Evolutionary conservation across 2,113 vertebrate species (phyloP).

Genomic region (Perca schrenkii): DNA sequence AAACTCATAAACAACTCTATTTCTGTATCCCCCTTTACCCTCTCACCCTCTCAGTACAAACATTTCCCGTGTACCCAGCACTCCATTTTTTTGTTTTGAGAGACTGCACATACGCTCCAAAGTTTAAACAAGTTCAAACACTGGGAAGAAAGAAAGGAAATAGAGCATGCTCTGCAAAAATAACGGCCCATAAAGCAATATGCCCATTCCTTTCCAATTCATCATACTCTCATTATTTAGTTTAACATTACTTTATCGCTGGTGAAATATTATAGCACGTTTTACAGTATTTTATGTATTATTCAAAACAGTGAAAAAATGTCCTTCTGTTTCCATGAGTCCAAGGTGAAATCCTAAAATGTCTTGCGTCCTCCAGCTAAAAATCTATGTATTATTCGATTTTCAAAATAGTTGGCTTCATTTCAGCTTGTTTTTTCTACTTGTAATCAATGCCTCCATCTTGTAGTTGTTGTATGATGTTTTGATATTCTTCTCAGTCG

Average conservation of each 20-base stretch:
- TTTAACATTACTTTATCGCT: neutral
- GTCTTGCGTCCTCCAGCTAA: neutral
- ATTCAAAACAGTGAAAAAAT: neutral
- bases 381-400: neutral
- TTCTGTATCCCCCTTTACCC: slow-evolving; percentile 39
- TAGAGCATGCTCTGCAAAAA: slow-evolving; percentile 25
- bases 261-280: neutral
- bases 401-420: neutral
- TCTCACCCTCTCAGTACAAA: slow-evolving; percentile 51
- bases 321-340: neutral
- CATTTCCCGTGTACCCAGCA: slow-evolving; percentile 56
- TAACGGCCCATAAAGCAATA: slow-evolving; percentile 5
- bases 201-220: neutral
- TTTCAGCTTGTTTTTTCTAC: neutral
- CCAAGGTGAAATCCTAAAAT: neutral
- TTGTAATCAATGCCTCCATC: neutral
- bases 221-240: neutral
- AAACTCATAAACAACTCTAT: slow-evolving; percentile 80
- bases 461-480: neutral
- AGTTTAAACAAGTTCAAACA: slow-evolving; percentile 54
- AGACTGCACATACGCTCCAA: slow-evolving; percentile 38
- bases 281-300: neutral
- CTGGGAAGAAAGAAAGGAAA: neutral
- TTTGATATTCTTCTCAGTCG: neutral
- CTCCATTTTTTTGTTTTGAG: slow-evolving; percentile 51